Evolutionary conservation across 23 tunicate species (phyloP), one percentile per base, ranked within the genome.

Genomic region (Phallusia fumigata): DNA sequence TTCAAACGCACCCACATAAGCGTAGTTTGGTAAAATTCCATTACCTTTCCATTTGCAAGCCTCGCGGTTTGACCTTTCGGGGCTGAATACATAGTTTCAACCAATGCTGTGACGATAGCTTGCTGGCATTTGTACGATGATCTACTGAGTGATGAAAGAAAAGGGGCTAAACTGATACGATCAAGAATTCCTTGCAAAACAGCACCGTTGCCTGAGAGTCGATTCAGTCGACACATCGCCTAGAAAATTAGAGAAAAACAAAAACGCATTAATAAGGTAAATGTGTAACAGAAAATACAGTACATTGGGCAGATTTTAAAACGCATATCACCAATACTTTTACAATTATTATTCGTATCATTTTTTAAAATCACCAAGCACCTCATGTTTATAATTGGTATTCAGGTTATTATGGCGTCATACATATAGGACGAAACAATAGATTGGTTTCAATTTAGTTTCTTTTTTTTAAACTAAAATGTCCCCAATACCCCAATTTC

Each of bases 31-130:
- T n/a, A n/a, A n/a, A n/a, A n/a, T n/a, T n/a, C n/a, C n/a, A 3
- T 40, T 49, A 90, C 95, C 76, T 87, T 92, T 80, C 84, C 87
- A 80, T 88, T 83, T 13, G 98, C 93, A 10, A 94, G 85, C 40
- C 98, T 72, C 24, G 79, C 53, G 13, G 93, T 89, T 30, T 94
- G 98, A 30, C 98, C 98, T 79, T 94, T 94, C 30, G 93, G 88
- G 12, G 93, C 91, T 0, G 98, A 94, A 35, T 85, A 32, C 24
- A 94, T 73, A 34, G 93, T 94, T 74, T 94, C 94, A 26, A 88
- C 84, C 33, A 94, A 94, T 32, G 92, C 78, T 0, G 98, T 94
- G 15, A 89, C 64, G 30, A 94, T 79, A 0, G 94, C 93, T 80
- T 94, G 98, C 75, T 90, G 95, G 73, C 98, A 94, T 76, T 83